Evolutionary conservation across 2,113 vertebrate species (phyloP).

Genomic region (Sinosuthora webbiana): DNA sequence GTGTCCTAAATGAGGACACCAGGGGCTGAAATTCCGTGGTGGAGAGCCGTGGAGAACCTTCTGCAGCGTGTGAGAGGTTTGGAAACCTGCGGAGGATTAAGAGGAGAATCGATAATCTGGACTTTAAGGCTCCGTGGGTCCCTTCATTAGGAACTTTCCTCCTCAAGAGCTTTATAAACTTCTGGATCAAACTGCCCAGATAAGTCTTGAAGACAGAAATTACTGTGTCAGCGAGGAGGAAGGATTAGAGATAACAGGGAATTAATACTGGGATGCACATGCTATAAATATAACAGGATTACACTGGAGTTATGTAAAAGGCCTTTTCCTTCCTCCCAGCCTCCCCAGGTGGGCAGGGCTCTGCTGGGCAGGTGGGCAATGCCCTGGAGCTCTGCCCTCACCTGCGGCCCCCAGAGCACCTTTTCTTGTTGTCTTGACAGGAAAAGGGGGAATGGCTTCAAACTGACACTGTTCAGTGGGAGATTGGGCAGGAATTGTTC

Average conservation of each 20-base stretch:
- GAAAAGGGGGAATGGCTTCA: background rate
- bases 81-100: background rate
- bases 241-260: slow-evolving; percentile 59
- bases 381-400: background rate
- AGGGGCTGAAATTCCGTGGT: background rate
- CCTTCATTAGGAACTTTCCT: slow-evolving; percentile 45
- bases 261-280: slow-evolving; percentile 26
- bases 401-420: background rate
- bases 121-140: background rate
- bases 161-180: slow-evolving; percentile 46
- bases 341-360: background rate
- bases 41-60: background rate
- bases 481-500: rapidly evolving
- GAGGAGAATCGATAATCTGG: slow-evolving; percentile 10
- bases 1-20: background rate
- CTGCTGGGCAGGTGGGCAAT: background rate
- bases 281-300: slow-evolving; percentile 33
- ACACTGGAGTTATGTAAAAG: background rate
- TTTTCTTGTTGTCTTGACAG: background rate
- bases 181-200: background rate
- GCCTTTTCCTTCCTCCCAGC: background rate
- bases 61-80: background rate
- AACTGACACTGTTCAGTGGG: rapidly evolving
- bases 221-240: slow-evolving; percentile 44
- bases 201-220: slow-evolving; percentile 39